These are phyloP conservation scores for Prunella himalayana DNA, from an alignment of 2,113 vertebrate genomes.

Conservation along the genomic window DNA sequence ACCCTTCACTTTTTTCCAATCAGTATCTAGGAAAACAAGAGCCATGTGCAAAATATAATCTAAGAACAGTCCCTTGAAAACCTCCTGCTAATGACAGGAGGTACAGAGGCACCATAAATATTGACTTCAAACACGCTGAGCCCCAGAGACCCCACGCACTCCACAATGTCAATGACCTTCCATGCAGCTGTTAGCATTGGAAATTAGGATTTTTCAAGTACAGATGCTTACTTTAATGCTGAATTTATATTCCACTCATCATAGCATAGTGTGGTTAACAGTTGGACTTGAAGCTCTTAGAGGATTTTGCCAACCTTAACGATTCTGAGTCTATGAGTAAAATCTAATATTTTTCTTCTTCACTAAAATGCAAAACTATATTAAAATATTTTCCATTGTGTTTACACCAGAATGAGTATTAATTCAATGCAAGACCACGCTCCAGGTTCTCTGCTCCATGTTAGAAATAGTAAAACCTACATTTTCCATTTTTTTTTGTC, in stretches of 20 bases:
- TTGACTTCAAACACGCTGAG: neutral
- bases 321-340: neutral
- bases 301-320: neutral
- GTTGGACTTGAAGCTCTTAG: neutral
- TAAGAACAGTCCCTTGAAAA: neutral
- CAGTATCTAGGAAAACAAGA: neutral
- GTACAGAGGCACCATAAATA: neutral
- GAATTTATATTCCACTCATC: neutral
- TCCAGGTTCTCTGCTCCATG: neutral
- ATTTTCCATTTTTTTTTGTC: neutral
- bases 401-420: neutral
- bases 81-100: neutral
- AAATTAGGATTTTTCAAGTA: neutral
- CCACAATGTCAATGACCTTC: neutral
- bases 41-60: neutral
- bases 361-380: neutral
- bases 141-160: neutral
- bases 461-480: too few species aligned
- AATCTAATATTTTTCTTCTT: neutral
- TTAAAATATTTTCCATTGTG: neutral
- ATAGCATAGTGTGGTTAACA: neutral
- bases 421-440: neutral
- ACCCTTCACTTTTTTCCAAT: neutral
- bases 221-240: neutral
- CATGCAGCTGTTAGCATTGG: neutral